These are phyloP conservation scores for Leptoclinus maculatus DNA, from an alignment of 2,797 vertebrate species.

Conservation along the genomic window DNA sequence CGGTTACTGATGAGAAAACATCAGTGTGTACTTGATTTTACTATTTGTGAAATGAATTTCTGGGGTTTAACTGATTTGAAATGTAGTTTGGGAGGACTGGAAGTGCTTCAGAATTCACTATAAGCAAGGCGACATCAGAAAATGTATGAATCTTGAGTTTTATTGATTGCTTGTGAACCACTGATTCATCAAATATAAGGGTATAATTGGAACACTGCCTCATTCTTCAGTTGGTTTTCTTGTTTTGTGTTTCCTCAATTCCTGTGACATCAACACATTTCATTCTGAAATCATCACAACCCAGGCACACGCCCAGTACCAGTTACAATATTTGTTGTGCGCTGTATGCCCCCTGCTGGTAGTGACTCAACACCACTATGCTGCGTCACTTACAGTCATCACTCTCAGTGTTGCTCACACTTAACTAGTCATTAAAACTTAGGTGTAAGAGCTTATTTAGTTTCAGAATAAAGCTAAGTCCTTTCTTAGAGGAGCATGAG, in stretches of 20 bases:
- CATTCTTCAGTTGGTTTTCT: slow-evolving; percentile 46
- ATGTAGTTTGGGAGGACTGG: slow-evolving; percentile 55
- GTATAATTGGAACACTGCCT: slow-evolving; percentile 54
- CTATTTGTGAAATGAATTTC: slow-evolving; percentile 45
- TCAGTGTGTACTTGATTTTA: slow-evolving; percentile 34
- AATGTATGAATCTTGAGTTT: slow-evolving; percentile 66
- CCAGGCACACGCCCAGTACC: slow-evolving; percentile 13
- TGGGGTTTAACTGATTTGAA: slow-evolving; percentile 59
- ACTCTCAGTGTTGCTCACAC: not conserved
- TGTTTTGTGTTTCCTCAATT: slow-evolving; percentile 44
- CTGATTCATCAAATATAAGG: slow-evolving; percentile 77
- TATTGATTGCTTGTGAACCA: slow-evolving; percentile 75
- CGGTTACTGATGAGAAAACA: slow-evolving; percentile 34
- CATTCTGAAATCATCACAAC: slow-evolving; percentile 31
- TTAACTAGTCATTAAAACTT: not conserved
- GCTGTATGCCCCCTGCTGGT: slow-evolving; percentile 60
- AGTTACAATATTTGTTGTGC: slow-evolving; percentile 23
- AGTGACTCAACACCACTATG: slow-evolving; percentile 1
- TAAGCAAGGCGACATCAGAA: slow-evolving; percentile 49
- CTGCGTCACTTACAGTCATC: not conserved
- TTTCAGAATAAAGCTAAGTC: not conserved
- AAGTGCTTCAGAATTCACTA: slow-evolving; percentile 48
- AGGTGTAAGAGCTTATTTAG: not conserved
- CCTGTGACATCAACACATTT: slow-evolving; percentile 16
- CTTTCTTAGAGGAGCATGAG: not conserved